These are phyloP conservation scores for Anoura caudifer DNA, from an alignment of 2,113 vertebrate species.

Conservation along the genomic window DNA sequence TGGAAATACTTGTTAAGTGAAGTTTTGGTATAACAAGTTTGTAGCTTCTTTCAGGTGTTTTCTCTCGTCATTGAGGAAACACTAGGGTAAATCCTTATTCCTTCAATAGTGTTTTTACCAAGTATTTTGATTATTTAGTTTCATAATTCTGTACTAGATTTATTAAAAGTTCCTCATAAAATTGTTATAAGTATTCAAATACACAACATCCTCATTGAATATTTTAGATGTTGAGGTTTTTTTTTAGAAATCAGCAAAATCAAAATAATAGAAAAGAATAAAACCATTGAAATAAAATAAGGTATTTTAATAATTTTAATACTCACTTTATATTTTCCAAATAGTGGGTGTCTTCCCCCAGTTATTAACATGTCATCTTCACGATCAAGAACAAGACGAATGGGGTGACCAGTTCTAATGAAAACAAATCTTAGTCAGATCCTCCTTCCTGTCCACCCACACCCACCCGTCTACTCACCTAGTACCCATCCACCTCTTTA, in stretches of 20 bases:
- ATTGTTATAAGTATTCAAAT: not conserved
- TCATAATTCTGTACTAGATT: not conserved
- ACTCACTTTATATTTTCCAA: slow-evolving; percentile 87
- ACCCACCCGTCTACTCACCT: not conserved
- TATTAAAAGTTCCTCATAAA: not conserved
- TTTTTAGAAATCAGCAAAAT: slow-evolving; percentile 36
- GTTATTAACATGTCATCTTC: slow-evolving; percentile 87
- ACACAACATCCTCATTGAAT: not conserved
- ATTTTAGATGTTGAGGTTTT: not conserved
- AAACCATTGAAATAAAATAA: slow-evolving; percentile 2
- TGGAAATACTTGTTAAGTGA: not conserved
- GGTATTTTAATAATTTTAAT: not conserved
- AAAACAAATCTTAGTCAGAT: not conserved
- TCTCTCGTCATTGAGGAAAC: not conserved
- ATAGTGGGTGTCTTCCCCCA: slow-evolving; percentile 84
- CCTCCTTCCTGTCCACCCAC: not conserved
- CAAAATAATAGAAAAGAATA: not conserved
- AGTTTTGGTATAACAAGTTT: not conserved
- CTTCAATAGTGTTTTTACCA: not conserved
- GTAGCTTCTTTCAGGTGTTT: not conserved
- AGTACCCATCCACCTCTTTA: not conserved
- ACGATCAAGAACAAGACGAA: slow-evolving; percentile 86
- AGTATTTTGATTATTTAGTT: not conserved
- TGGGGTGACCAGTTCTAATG: slow-evolving; percentile 80
- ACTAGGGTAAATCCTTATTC: not conserved